phyloP scores from a whole-genome alignment of 2,888 invertebrate species.

The Caenorhabditis doughertyi region DNA sequence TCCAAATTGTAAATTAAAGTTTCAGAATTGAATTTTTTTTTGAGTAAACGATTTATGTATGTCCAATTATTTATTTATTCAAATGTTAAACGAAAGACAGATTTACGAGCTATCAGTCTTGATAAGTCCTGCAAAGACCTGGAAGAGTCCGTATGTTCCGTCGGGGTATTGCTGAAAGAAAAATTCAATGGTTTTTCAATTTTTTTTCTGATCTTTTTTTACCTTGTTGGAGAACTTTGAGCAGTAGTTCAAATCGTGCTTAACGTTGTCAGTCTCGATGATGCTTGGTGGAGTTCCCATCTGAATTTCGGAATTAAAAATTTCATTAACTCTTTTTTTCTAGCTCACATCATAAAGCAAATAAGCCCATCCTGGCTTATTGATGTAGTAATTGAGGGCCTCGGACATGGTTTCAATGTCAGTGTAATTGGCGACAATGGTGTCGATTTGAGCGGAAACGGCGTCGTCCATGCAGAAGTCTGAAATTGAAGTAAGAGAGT shows the following conservation, averaged over 20 bases:
- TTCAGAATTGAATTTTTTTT: too few species aligned
- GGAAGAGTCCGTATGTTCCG: slow-evolving; percentile 44
- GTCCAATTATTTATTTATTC: slow-evolving; percentile 3
- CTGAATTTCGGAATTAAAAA: too few species aligned
- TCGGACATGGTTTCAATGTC: slow-evolving; percentile 60
- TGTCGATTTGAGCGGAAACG: slow-evolving; percentile 61
- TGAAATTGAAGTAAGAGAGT: slow-evolving; percentile 1
- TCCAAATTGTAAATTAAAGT: slow-evolving; percentile 33
- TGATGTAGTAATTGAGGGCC: slow-evolving; percentile 65
- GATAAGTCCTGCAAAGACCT: slow-evolving; percentile 54
- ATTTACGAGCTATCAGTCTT: slow-evolving; percentile 21
- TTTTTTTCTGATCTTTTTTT: too few species aligned
- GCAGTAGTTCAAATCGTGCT: slow-evolving; percentile 69
- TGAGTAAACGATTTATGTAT: too few species aligned
- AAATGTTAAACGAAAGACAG: neutral
- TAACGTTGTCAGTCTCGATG: slow-evolving; percentile 62
- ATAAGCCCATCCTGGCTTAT: slow-evolving; percentile 72
- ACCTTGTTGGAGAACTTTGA: slow-evolving; percentile 57
- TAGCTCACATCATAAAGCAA: slow-evolving; percentile 64
- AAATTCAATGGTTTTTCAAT: neutral
- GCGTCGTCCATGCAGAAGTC: slow-evolving; percentile 67
- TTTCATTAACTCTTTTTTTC: neutral
- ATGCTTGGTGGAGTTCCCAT: slow-evolving; percentile 62
- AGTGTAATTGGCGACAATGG: slow-evolving; percentile 60
- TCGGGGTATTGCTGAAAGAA: slow-evolving; percentile 42